Base-by-base conservation (phyloP, 2,113 vertebrate genomes). In the Mustela nigripes region DNA sequence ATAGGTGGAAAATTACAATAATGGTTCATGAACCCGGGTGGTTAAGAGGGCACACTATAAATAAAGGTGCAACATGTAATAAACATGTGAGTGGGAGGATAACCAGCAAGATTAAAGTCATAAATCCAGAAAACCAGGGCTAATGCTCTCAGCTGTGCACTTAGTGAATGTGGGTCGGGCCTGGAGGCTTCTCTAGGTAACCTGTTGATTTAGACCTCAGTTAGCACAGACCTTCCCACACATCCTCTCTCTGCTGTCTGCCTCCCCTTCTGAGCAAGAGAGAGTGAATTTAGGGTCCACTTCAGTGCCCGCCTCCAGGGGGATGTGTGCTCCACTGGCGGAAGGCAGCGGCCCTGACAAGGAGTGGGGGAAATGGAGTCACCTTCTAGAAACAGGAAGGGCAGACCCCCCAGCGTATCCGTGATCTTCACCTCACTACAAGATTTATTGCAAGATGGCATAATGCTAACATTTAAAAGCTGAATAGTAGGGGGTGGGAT, bases 51-150 rank as follows among this genome's bases (percentile, higher is more conserved):
- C 31, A 65, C 50, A 48, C 10, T n/a, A 16, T 74, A 91, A 69
- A 45, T 11, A 84, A 60, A 22, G 45, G 1, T 67, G 81, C 89
- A 65, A 83, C 94, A 89, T 56, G 80, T 81, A 74, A 28, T 21
- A 48, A 93, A 36, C 50, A 39, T 11, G 14, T 63, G 78, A 88
- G 60, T 62, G 58, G 81, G 71, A 83, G 67, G 62, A 56, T 26
- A 89, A 42, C 31, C 48, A 92, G 48, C 21, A 71, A 58, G 89
- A 73, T 8, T 48, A 42, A 95, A 74, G 65, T 88, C 91, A 91
- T 71, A 87, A 97, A 95, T 95, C 45, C 60, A 96, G 95, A 85
- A 91, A 92, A 56, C 91, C 15, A n/a, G 86, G 53, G 50, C 28
- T 42, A 33, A 7, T 2, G 45, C 73, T 31, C 78, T 31, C 73